Percentiles rank a stretch among this genome's conserved stretches.
Evolutionary conservation across 2,888 invertebrate genomes (phyloP).

Genomic region (Trissolcus brochymenae): DNA sequence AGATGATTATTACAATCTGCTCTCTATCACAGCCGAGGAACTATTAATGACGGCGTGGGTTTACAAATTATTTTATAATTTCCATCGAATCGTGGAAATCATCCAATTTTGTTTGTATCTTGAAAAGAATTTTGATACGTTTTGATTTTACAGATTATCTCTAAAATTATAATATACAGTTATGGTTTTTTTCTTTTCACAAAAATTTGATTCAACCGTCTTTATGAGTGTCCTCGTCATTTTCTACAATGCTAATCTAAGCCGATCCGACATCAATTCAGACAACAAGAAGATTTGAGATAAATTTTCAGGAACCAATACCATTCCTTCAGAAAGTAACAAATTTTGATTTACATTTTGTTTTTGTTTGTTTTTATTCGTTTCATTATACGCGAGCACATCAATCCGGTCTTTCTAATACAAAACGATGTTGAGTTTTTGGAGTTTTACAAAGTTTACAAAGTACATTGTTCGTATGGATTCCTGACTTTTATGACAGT

Average conservation of each 20-base stretch:
- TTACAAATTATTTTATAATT: background rate
- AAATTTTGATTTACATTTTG: constrained; percentile 38
- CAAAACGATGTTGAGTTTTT: constrained; percentile 19
- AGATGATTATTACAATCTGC: constrained; percentile 51
- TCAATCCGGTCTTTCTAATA: constrained; percentile 1
- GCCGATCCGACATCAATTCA: constrained; percentile 57
- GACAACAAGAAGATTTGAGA: constrained; percentile 52
- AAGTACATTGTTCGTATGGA: constrained; percentile 35
- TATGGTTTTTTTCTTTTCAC: constrained; percentile 34
- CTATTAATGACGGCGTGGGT: constrained; percentile 50
- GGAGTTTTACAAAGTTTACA: constrained; percentile 19
- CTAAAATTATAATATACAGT: constrained; percentile 7
- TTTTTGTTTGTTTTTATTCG: constrained; percentile 3
- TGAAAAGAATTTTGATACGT: background rate
- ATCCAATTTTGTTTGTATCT: background rate
- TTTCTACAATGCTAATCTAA: constrained; percentile 59
- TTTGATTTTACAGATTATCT: background rate
- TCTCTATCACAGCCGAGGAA: constrained; percentile 57
- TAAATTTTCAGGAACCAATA: constrained; percentile 55
- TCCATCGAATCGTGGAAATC: constrained; percentile 11
- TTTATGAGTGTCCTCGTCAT: constrained; percentile 54
- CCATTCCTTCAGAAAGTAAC: constrained; percentile 46
- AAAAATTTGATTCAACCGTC: constrained; percentile 35
- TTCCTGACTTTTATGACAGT: constrained; percentile 40
- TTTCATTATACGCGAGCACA: constrained; percentile 3